These are phyloP conservation scores for Autographa gamma DNA, from an alignment of 2,888 invertebrate genomes.

Conservation along the genomic window DNA sequence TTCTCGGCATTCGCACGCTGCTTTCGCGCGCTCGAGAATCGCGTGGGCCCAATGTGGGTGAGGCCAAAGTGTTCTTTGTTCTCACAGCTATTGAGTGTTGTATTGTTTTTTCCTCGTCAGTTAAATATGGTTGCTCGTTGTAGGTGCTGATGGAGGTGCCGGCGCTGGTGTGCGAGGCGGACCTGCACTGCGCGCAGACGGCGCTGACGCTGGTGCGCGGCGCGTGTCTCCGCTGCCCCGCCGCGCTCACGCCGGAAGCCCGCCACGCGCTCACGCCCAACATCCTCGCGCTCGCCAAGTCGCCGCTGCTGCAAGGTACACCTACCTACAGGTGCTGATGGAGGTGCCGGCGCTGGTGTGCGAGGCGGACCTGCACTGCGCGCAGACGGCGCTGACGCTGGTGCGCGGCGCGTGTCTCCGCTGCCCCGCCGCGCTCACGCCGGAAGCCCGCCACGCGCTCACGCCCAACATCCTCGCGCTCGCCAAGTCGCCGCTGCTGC, in stretches of 20 bases:
- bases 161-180: slow-evolving; percentile 91
- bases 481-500: slow-evolving; percentile 96
- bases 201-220: slow-evolving; percentile 95
- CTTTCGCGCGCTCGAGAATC: too few relatives aligned
- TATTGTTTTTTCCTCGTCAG: too few relatives aligned
- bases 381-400: slow-evolving; percentile 95
- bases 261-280: slow-evolving; percentile 94
- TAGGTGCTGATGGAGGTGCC: slow-evolving; percentile 89
- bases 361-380: slow-evolving; percentile 99
- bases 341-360: slow-evolving; percentile 82
- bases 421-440: slow-evolving; percentile 93
- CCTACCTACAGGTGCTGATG: background rate
- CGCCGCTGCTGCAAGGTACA: slow-evolving; percentile 96
- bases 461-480: slow-evolving; percentile 95
- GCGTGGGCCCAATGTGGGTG: too few relatives aligned
- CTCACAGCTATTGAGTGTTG: too few relatives aligned
- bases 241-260: slow-evolving; percentile 92
- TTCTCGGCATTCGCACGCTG: too few relatives aligned
- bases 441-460: slow-evolving; percentile 92
- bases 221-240: slow-evolving; percentile 93
- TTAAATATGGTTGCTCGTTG: background rate
- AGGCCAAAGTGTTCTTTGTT: too few relatives aligned
- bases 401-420: slow-evolving; percentile 94
- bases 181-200: slow-evolving; percentile 98
- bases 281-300: slow-evolving; percentile 95